These are phyloP conservation scores for Phylloscopus collybita DNA, from an alignment of 2,797 vertebrate species.

Conservation along the genomic window DNA sequence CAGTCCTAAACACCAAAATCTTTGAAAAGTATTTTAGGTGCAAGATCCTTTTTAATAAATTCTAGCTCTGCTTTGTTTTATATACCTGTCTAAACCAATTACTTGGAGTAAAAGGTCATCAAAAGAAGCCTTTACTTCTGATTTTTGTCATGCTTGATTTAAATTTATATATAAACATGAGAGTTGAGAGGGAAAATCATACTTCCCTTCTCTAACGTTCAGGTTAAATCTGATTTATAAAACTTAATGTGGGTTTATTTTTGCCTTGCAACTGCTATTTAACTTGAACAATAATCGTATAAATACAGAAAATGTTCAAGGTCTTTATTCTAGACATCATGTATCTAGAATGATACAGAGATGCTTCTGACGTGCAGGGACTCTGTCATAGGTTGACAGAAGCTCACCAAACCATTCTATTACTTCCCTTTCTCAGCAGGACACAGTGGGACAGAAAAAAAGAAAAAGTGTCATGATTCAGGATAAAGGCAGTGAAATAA, in stretches of 20 bases:
- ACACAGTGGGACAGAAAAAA: neutral
- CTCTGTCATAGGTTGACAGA: neutral
- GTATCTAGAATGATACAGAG: neutral
- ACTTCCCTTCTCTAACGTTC: neutral
- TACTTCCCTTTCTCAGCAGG: neutral
- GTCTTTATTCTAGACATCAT: neutral
- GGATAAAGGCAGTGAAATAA: neutral
- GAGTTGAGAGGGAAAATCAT: neutral
- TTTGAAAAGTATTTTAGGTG: neutral
- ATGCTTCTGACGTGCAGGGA: neutral
- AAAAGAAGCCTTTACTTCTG: neutral
- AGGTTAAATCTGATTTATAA: neutral
- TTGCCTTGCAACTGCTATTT: neutral
- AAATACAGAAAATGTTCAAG: neutral
- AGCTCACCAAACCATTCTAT: neutral
- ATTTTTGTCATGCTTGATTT: constrained; percentile 27
- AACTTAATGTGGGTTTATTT: neutral
- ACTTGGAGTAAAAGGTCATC: neutral
- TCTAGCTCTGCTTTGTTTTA: neutral
- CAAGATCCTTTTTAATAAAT: neutral
- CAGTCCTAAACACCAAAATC: neutral
- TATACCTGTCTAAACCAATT: constrained; percentile 7
- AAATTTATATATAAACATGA: neutral
- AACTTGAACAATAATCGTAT: neutral
- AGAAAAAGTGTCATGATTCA: neutral